These are phyloP conservation scores for Acrocephalus scirpaceus DNA, from an alignment of 2,797 vertebrate species.

Conservation along the genomic window DNA sequence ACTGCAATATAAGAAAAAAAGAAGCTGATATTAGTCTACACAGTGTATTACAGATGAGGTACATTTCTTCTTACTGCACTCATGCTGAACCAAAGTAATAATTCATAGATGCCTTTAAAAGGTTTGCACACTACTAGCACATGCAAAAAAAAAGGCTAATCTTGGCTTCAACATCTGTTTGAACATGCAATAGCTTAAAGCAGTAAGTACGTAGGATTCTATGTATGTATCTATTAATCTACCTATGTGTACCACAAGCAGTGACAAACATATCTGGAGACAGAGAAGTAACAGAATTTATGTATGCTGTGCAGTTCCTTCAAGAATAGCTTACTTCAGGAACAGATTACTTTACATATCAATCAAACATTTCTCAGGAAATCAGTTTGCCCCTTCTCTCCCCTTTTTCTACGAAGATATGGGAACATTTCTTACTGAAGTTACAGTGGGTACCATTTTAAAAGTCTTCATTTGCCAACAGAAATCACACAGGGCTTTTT, in stretches of 20 bases:
- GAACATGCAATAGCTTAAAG: conserved; percentile 80
- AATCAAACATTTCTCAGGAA: conserved; percentile 34
- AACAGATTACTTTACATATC: conserved; percentile 43
- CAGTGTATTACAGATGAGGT: conserved; percentile 99
- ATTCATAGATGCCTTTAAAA: conserved; percentile 90
- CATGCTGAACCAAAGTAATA: conserved; percentile 93
- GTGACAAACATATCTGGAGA: conserved; percentile 39
- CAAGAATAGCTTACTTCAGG: conserved; percentile 39
- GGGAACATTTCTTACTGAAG: conserved; percentile 40
- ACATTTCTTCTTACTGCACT: conserved; percentile 97
- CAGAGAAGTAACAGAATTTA: conserved; percentile 35
- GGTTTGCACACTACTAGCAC: conserved; percentile 84
- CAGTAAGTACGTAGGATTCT: conserved; percentile 21
- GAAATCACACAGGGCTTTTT: conserved; percentile 31
- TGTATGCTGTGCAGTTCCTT: background rate
- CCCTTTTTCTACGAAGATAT: background rate
- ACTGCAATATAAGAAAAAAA: conserved; percentile 98
- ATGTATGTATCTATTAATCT: conserved; percentile 57
- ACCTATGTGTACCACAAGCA: conserved; percentile 33
- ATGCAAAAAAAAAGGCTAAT: conserved; percentile 86
- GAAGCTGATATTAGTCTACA: conserved; percentile 99
- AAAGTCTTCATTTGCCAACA: conserved; percentile 64
- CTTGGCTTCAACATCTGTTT: conserved; percentile 87
- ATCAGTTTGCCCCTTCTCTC: conserved; percentile 5
- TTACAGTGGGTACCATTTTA: background rate